A percentile compares a stretch with the other conserved stretches of the same genome.
Evolutionary conservation across 2,888 invertebrate species (phyloP).

Genomic region (Catotricha subobsoleta): DNA sequence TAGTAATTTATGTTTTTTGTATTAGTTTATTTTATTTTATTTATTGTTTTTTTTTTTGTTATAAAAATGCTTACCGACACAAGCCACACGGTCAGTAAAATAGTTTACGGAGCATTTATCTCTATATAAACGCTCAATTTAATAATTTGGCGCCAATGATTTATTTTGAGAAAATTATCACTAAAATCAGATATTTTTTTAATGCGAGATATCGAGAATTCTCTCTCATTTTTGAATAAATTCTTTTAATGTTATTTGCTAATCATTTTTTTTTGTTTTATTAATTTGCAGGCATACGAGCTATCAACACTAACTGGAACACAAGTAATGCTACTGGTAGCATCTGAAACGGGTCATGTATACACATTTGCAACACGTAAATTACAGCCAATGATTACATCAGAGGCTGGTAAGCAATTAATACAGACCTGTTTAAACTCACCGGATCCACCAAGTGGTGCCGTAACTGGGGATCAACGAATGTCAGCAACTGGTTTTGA

Average conservation of each 20-base stretch:
- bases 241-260: not conserved
- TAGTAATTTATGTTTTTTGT: no score
- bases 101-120: no score
- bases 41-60: no score
- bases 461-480: constrained; percentile 67
- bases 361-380: constrained; percentile 99
- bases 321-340: constrained; percentile 98
- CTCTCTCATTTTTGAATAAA: not conserved
- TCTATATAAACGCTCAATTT: no score
- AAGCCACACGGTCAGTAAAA: no score
- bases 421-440: constrained; percentile 98
- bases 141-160: no score
- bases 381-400: constrained; percentile 98
- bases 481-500: constrained; percentile 98
- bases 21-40: no score
- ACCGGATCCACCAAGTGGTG: constrained; percentile 67
- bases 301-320: constrained; percentile 96
- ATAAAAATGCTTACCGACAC: no score
- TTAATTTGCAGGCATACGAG: constrained; percentile 81
- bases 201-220: no score
- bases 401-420: constrained; percentile 88
- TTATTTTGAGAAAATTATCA: no score
- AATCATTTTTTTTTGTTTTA: not conserved
- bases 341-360: constrained; percentile 97
- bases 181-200: no score